These are phyloP conservation scores for Corydoras maculifer DNA, from an alignment of 2,113 vertebrate genomes.

Conservation along the genomic window DNA sequence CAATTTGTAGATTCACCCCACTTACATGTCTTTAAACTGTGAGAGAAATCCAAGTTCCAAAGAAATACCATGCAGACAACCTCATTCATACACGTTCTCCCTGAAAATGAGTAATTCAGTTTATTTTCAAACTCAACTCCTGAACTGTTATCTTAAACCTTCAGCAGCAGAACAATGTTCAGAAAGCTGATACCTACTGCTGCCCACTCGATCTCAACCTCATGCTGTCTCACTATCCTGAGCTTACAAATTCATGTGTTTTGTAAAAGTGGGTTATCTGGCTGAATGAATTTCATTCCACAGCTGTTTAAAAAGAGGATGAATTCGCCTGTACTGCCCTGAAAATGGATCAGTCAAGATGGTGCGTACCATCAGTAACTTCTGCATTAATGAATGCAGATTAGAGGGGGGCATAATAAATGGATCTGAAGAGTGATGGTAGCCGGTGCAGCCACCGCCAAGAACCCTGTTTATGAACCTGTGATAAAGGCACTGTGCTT, in stretches of 20 bases:
- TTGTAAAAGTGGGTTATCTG: slow-evolving; percentile 3
- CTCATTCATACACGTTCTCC: no score
- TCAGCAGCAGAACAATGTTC: no score
- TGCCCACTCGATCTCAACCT: neutral
- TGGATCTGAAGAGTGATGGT: slow-evolving; percentile 25
- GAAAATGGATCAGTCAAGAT: slow-evolving; percentile 25
- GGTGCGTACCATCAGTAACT: slow-evolving; percentile 28
- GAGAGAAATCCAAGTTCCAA: no score
- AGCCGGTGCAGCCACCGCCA: neutral
- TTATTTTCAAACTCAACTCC: no score
- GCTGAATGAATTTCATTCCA: neutral
- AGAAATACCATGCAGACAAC: no score
- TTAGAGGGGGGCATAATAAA: slow-evolving; percentile 29
- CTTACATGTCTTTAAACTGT: no score
- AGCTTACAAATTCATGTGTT: neutral
- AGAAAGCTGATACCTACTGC: no score
- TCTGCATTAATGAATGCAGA: slow-evolving; percentile 34
- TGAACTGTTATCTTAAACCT: no score
- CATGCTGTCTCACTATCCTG: neutral
- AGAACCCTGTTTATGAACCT: no score
- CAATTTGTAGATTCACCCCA: no score
- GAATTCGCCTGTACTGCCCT: neutral
- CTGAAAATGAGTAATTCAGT: no score
- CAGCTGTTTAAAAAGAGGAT: neutral
- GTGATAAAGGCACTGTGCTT: neutral